These are phyloP conservation scores for Fregetta grallaria DNA, from an alignment of 2,113 vertebrate genomes.

Conservation along the genomic window DNA sequence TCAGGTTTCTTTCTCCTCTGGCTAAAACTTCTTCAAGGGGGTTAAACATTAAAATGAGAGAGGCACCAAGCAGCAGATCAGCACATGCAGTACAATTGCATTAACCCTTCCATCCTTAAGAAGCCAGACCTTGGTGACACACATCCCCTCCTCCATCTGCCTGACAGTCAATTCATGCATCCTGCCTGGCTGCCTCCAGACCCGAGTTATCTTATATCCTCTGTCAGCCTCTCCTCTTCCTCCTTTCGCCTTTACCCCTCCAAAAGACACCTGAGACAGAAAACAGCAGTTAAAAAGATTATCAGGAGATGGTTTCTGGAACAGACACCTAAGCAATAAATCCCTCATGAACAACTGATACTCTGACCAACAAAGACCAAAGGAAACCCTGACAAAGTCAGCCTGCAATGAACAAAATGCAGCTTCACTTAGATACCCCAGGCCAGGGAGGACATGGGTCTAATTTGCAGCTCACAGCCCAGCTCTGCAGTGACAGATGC, in stretches of 20 bases:
- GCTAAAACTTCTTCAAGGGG: not conserved
- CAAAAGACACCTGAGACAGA: not conserved
- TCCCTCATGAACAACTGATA: not conserved
- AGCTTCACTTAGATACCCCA: not conserved
- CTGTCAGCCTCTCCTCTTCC: not conserved
- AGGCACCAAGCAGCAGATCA: not conserved
- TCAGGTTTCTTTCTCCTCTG: not conserved
- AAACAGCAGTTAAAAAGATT: not conserved
- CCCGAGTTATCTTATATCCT: rapidly evolving
- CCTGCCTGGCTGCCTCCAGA: not conserved
- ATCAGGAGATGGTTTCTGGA: not conserved
- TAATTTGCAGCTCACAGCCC: not conserved
- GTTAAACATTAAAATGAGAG: not conserved
- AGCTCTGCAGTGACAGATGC: slow-evolving; percentile 1
- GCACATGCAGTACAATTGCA: not conserved
- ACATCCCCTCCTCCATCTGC: not conserved
- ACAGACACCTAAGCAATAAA: not conserved
- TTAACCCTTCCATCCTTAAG: not conserved
- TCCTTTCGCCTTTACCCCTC: not conserved
- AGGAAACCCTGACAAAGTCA: not conserved
- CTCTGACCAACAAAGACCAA: not conserved
- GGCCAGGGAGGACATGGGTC: not conserved
- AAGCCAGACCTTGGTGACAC: not conserved
- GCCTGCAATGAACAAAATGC: not conserved
- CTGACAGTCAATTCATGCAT: not conserved